Evolutionary conservation across 2,797 vertebrate genomes (phyloP), one percentile per base, ranked within the genome.

Genomic region (Spinus olivaceus): DNA sequence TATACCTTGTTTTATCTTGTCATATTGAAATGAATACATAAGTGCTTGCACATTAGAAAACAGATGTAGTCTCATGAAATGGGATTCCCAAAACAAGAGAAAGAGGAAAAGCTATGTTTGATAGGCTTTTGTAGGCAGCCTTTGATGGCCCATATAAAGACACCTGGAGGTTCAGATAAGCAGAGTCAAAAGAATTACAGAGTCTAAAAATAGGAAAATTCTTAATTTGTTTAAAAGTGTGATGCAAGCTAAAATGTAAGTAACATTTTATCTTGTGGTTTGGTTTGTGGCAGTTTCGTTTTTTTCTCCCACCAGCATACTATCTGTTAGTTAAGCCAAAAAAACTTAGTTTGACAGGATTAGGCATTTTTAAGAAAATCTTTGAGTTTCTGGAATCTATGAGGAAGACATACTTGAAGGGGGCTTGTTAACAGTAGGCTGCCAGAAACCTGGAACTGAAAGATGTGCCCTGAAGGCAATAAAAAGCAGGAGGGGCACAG

Each of bases 181-280:
- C 22, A 46, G 12, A 49, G 18, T 6, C 24, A 64, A 7, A 10
- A 72, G 27, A 83, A 47, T 15, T 61, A 25, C 0, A 7, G 20
- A 61, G 7, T 51, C 42, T 17, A 57, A 42, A 76, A 42, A 15
- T 12, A 2, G 3, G 5, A 8, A 17, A 50, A 54, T 25, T 59
- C 22, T 50, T 65, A 14, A 32, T 41, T 54, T 73, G 9, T 23
- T 30, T 15, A 41, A 28, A 65, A 78, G 10, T 5, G 0, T 35
- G 19, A 33, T 12, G 2, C 10, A 59, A 82, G 15, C 8, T 53
- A 35, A 44, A 78, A 44, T 5, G 1, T 9, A 66, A 73, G 3
- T 3, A 54, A 46, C 0, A 0, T 37, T 78, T 44, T 41, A 37
- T 46, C 18, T 30, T 30, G 2, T 35, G n/a, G 2, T 63, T 74